phyloP scores from a whole-genome alignment of 2,113 vertebrate genomes.

The Jacana jacana region DNA sequence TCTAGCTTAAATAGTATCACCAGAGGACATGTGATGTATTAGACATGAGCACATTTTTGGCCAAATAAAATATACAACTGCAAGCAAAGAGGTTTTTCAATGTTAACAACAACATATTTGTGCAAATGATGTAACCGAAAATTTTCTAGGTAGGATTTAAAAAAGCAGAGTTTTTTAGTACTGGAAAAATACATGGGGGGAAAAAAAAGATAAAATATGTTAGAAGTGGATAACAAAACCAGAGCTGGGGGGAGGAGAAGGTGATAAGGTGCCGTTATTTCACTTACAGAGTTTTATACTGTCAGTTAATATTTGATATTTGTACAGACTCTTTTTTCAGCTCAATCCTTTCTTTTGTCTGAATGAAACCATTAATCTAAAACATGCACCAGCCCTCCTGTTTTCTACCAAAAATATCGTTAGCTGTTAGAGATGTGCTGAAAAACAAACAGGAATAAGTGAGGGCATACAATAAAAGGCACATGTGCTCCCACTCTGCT shows the following conservation, averaged over 20 bases:
- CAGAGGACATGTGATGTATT: slow-evolving; percentile 92
- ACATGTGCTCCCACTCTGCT: neutral
- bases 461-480: neutral
- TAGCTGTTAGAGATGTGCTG: neutral
- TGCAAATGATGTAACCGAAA: slow-evolving; percentile 91
- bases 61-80: slow-evolving; percentile 99
- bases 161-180: slow-evolving; percentile 60
- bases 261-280: slow-evolving; percentile 10
- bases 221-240: neutral
- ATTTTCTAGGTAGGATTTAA: slow-evolving; percentile 75
- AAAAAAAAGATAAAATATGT: slow-evolving; percentile 50
- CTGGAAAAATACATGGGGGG: slow-evolving; percentile 73
- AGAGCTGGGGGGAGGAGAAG: neutral
- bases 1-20: slow-evolving; percentile 94
- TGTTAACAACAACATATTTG: slow-evolving; percentile 91
- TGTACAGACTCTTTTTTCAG: neutral
- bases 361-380: neutral
- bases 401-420: neutral
- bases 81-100: slow-evolving; percentile 86
- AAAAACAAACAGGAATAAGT: neutral
- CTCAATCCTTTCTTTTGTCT: neutral
- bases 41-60: slow-evolving; percentile 80
- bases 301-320: neutral
- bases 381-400: neutral
- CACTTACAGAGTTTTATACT: neutral